Base-by-base conservation (phyloP, 2,113 vertebrate species). In the Panthera leo region DNA sequence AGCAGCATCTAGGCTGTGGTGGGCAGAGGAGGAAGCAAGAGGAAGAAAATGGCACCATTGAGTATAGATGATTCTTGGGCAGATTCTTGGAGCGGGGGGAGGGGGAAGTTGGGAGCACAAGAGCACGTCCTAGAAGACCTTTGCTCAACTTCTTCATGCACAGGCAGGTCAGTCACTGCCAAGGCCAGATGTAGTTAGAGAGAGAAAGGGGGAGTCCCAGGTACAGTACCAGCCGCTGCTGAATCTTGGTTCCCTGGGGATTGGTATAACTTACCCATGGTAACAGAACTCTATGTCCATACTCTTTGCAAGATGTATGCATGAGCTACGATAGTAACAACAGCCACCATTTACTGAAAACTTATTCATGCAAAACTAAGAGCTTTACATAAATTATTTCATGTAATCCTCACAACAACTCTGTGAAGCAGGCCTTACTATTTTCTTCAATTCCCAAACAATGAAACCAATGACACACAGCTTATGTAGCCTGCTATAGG, bases 311-410 rank as follows among this genome's bases (percentile, higher is more conserved):
- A 83, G 86, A 68, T 27, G 83, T 42, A 71, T 86, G 95, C 71
- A 89, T 10, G 16, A 13, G 42, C 73, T 67, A 63, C 70, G 86
- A 96, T 95, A 89, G 89, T 55, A 90, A 95, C 91, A 95, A 90
- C 51, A 94, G 88, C 71, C 84, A 79, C 90, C 63, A 70, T 84
- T 97, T 97, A 97, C n/a, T 19, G 36, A 96, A 42, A 95, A 65
- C 7, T 65, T 94, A 97, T 76, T 94, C 97, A 97, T 87, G 95
- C 96, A 97, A 92, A 98, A 88, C 97, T 92, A 67, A 92, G 45
- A 89, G 89, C 96, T 97, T 97, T 97, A 53, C 96, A 96, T 95
- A 97, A 97, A 97, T 98, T 97, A 94, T 85, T 67, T 97, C 83
- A 51, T 83, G 93, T 89, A 97, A 96, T 95, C 94, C 96, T 91